phyloP scores from a whole-genome alignment of 64 coral and sea anemone genomes.

The Trachythela sp. region DNA sequence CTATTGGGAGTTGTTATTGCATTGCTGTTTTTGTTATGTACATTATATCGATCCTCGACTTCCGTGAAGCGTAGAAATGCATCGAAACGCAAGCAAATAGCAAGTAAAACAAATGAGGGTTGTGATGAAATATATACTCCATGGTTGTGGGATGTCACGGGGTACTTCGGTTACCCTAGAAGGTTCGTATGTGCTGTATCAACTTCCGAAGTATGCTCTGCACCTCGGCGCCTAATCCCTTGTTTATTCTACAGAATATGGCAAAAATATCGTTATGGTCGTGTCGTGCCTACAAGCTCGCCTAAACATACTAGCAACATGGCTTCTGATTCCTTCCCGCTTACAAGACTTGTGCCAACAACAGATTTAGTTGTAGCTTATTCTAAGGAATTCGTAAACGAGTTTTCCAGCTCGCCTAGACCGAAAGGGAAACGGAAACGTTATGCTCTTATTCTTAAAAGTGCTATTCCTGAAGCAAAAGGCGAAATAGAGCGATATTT shows the following conservation, averaged over 20 bases:
- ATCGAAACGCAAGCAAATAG: not conserved
- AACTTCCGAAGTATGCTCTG: not conserved
- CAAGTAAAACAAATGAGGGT: not conserved
- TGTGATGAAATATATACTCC: not conserved
- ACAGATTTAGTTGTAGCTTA: not conserved
- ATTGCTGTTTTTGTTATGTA: not conserved
- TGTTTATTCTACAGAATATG: conserved; percentile 4
- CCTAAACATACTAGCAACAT: not conserved
- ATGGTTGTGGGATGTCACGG: not conserved
- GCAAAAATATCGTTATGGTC: conserved; percentile 8
- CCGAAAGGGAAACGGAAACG: not conserved
- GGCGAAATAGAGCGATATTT: not conserved
- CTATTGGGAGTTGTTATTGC: not conserved
- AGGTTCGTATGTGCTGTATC: not conserved
- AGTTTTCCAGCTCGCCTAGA: not conserved
- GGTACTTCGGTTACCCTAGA: not conserved
- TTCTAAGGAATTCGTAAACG: conserved; percentile 8
- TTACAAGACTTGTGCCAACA: not conserved
- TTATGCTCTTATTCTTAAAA: conserved; percentile 17
- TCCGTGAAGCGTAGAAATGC: not conserved
- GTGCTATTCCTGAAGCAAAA: not conserved
- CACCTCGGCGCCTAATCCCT: not conserved
- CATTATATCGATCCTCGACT: not conserved
- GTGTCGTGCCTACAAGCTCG: not conserved
- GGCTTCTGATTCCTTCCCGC: not conserved